Conservation (phyloP, 2,797 vertebrate species). For the Chanos chanos region DNA sequence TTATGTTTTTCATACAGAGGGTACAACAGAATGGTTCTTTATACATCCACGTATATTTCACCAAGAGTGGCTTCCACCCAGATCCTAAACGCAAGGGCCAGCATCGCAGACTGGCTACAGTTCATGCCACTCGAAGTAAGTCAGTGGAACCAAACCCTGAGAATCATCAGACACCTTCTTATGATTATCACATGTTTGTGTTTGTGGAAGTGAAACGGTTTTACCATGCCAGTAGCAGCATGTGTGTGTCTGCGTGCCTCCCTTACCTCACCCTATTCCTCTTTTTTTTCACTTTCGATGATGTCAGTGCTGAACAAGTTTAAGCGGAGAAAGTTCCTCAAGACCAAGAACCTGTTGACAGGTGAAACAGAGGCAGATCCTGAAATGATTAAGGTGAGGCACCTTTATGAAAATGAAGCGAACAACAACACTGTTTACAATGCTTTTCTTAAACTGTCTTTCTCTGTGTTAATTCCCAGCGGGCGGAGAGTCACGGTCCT, state of each 20-base stretch:
- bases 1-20: constrained; percentile 58
- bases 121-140: constrained; percentile 87
- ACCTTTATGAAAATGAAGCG: too few species aligned
- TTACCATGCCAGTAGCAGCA: constrained; percentile 1
- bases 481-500: constrained; percentile 88
- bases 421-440: too few species aligned
- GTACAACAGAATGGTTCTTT: constrained; percentile 87
- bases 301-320: constrained; percentile 93
- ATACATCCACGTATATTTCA: constrained; percentile 91
- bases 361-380: constrained; percentile 94
- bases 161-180: too few species aligned
- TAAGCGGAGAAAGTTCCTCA: constrained; percentile 88
- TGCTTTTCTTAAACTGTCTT: not conserved
- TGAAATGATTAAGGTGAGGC: constrained; percentile 83
- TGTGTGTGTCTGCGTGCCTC: constrained; percentile 1
- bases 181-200: not conserved
- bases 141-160: not conserved
- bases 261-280: not conserved
- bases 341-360: constrained; percentile 93
- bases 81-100: constrained; percentile 89
- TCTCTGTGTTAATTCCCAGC: constrained; percentile 12
- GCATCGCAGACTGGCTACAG: constrained; percentile 87
- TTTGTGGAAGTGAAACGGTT: not conserved
- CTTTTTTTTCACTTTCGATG: not conserved
- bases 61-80: constrained; percentile 94